Evolutionary conservation across 2,888 invertebrate species (phyloP), one percentile per base, ranked within the genome.

Genomic region (Itoplectis maculator): DNA sequence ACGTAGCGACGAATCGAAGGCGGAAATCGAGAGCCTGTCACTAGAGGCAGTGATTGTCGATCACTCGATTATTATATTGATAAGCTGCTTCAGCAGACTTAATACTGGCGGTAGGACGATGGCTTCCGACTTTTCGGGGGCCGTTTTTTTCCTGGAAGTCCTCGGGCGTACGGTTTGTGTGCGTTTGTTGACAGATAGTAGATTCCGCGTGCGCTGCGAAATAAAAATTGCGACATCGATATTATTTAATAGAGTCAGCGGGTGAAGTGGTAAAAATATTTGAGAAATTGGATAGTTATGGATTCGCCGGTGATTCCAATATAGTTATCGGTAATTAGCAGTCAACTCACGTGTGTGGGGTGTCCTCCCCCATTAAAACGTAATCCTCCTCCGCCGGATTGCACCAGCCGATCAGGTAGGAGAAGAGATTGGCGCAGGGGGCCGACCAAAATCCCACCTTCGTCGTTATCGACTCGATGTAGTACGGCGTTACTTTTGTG

Each of bases 401-500:
- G 91, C 97, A 97, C 96, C 96, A 97, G 13, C 97, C 97, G 86
- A 97, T 94, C 89, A 97, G 95, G 89, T 97, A 97, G n/a, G 96
- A 96, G 85, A 97, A 95, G 20, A 97, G 93, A 89, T 96, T 97
- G 35, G 96, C 95, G 90, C 97, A 97, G 0, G 97, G 97, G 2
- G 97, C 96, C 1, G 97, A 96, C 95, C 96, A 97, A 92, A 97
- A 97, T 23, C 97, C 97, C 15, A 94, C 93, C 75, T 94, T 95
- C 15, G 96, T 95, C 88, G 96, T 96, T 87, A 97, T 97, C 0
- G 97, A 97, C 92, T 97, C 97, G 86, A 97, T 97, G 92, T 97
- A 97, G 92, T 97, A 97, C 9, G 97, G 97, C 2, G 97, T 97
- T 81, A 97, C 97, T 93, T 97, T 97, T 6, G 97, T 97, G 91